Base-by-base conservation (phyloP, 2,113 vertebrate genomes). In the Phodopus roborovskii region DNA sequence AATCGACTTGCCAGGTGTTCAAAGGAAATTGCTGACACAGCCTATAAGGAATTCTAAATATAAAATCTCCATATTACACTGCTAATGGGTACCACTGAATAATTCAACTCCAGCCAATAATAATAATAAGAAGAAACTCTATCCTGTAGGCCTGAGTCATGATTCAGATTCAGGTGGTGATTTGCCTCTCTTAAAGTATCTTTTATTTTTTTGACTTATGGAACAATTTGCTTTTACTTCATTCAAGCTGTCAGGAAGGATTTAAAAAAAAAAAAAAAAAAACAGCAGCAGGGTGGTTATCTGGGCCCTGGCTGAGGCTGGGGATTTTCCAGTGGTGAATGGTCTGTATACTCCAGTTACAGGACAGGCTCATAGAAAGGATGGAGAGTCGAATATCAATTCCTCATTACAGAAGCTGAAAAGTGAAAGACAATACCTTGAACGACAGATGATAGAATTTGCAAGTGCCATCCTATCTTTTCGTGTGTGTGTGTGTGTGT, bases 81-180 rank as follows among this genome's bases (percentile, higher is more conserved):
- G 97, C 98, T 99, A 99, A 99, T 98, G 97, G 98, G 53, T 97
- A 97, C 90, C 97, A 95, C 97, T 99, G 98, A 99, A 99, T 99
- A 98, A 99, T 99, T 99, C 98, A 99, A 97, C 94, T 98, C 87
- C 97, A 98, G 98, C 87, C 97, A 98, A 98, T 98, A 99, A 99
- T 98, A 98, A 99, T 97, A 98, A n/a, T 45, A 98, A 97, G 70
- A 50, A 90, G 83, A 96, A 98, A 98, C 98, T 98, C 97, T 98
- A 97, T 98, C 98, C 97, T 97, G 94, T 98, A 98, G 97, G 96
- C 98, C 97, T 98, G 88, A 83, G 82, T 96, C 98, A 98, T 98
- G 94, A 98, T 98, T 98, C 95, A 97, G 94, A 98, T 98, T 98
- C 95, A 97, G 97, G 90, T 97, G 97, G 92, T 98, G 99, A 99